Base-by-base conservation (phyloP, 2,888 invertebrate genomes). In the Gari tellinella region DNA sequence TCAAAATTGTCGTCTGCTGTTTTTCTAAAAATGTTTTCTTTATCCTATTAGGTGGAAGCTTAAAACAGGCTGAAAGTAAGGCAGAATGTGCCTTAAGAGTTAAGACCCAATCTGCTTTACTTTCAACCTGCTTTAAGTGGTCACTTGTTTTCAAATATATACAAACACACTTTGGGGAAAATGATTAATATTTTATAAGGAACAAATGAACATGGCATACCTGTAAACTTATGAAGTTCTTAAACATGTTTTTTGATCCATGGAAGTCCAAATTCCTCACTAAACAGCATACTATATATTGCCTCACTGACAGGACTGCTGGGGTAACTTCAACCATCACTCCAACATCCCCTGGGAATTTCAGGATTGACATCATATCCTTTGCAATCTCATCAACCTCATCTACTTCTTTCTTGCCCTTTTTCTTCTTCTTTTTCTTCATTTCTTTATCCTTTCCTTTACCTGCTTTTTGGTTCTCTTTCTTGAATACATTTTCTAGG, bases 181-280 rank as follows among this genome's bases (percentile, higher is more conserved):
- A n/a, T n/a, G n/a, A n/a, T n/a, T n/a, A n/a, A n/a, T n/a, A n/a
- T n/a, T n/a, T n/a, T n/a, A n/a, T n/a, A n/a, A n/a, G n/a, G n/a
- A n/a, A n/a, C n/a, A n/a, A n/a, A n/a, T n/a, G 15, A n/a, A 43
- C 3, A 21, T 12, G 17, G 12, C 31, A 51, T 85, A 92, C 92
- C 90, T 93, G 96, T 85, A 96, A 87, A 86, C 95, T 95, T 74
- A 96, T 95, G 85, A 96, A 96, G 89, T 94, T 95, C 89, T 95
- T 96, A 79, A 95, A 94, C 72, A 88, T 86, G n/a, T 92, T 93
- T 0, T 93, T 93, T 25, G 94, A 94, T 1, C 93, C 94, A 15
- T 81, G 74, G 81, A 96, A 95, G 45, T 92, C 91, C 14, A 96
- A 82, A 80, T 95, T 93, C 63, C 93, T 93, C 0, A 96, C 93